Base-by-base conservation (phyloP, 2,888 invertebrate species). In the Sphaerophoria rueppellii region DNA sequence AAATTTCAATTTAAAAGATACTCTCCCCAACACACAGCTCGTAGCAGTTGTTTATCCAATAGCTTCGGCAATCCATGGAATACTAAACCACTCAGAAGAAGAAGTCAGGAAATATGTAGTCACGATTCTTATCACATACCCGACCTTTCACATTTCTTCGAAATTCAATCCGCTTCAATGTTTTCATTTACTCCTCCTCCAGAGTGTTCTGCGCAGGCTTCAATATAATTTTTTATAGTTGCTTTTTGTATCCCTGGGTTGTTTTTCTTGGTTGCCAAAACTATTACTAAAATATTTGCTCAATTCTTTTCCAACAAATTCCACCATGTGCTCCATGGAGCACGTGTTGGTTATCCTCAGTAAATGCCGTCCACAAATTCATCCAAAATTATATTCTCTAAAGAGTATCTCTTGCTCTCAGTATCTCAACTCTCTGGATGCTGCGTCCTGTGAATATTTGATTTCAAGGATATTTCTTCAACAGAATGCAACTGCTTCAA, bases 181-280 rank as follows among this genome's bases (percentile, higher is more conserved):
- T 81, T 81, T 80, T 79, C 65, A 50, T 72, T 72, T 58, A 85
- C 85, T 85, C 85, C 85, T 85, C 85, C 85, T 76, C 69, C 70
- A 81, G 48, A 40, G 24, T n/a, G 48, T 70, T 48, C 69, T 85
- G 85, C 85, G 85, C 85, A 80, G 58, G 55, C 58, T 61, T 52
- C n/a, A 16, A 9, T 3, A 11, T 7, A 4, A 9, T 16, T 5
- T 50, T 16, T n/a, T 50, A 40, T 16, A 32, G 37, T 40, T 67
- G 60, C 55, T 72, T 70, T 65, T 52, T n/a, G n/a, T 74, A 40
- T 40, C 54, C 55, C 37, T 57, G 67, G 24, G 11, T 57, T 63
- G 46, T 76, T 67, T 71, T 57, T 34, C 24, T 32, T 55, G 12
- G 14, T 50, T 83, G 57, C 50, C 48, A 35, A 77, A 77, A 76